phyloP scores from a whole-genome alignment of 2,888 invertebrate species.

The Mechanitis messenoides region DNA sequence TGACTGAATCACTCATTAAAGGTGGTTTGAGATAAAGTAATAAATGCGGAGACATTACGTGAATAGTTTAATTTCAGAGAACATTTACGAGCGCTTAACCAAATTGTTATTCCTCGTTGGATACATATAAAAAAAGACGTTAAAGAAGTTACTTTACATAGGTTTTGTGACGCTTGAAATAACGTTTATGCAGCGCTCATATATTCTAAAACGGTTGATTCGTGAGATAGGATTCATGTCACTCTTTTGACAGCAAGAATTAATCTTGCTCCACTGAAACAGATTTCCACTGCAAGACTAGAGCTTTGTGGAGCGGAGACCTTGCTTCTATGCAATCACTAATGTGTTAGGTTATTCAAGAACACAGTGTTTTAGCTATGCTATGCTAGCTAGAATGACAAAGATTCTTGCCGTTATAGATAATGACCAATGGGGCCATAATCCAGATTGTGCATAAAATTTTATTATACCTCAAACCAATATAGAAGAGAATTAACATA shows the following conservation, averaged over 20 bases:
- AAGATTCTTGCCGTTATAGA: constrained; percentile 13
- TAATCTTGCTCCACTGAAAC: constrained; percentile 23
- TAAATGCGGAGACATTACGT: constrained; percentile 6
- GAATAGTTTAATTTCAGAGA: constrained; percentile 13
- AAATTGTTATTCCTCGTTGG: constrained; percentile 16
- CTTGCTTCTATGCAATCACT: constrained; percentile 19
- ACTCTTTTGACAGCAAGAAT: constrained; percentile 19
- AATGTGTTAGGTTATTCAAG: constrained; percentile 18
- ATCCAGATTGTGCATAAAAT: constrained; percentile 20
- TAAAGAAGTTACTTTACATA: neutral
- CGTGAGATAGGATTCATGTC: neutral
- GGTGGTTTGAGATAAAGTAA: constrained; percentile 19
- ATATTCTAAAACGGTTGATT: neutral
- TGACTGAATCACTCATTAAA: too few relatives aligned
- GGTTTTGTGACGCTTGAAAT: constrained; percentile 3
- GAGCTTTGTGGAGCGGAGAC: constrained; percentile 21
- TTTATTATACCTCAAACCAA: too few relatives aligned
- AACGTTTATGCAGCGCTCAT: neutral
- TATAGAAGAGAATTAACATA: too few relatives aligned
- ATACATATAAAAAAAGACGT: neutral
- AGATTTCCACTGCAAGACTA: constrained; percentile 22
- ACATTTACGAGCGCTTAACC: constrained; percentile 2
- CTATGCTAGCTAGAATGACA: too few relatives aligned
- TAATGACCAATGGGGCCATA: constrained; percentile 24
- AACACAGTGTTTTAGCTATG: constrained; percentile 12